phyloP scores from a whole-genome alignment of 2,113 vertebrate genomes.

The Garra rufa region DNA sequence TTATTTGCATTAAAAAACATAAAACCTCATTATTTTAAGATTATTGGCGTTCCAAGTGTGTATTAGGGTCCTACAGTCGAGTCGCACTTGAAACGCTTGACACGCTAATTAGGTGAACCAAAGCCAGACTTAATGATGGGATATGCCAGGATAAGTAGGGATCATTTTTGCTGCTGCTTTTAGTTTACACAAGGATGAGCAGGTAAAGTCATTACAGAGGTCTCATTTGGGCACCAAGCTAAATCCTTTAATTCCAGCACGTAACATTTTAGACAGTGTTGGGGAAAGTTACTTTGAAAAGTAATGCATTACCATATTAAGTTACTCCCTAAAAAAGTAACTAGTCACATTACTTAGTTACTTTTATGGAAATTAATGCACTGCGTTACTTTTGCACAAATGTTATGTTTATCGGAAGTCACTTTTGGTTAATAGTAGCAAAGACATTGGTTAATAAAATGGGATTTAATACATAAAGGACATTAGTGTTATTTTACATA shows the following conservation, averaged over 20 bases:
- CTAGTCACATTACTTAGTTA: background rate
- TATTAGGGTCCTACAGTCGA: background rate
- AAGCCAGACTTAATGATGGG: slow-evolving; percentile 33
- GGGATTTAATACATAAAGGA: no score
- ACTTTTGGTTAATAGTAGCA: background rate
- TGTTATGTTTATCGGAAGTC: background rate
- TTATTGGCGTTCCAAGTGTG: background rate
- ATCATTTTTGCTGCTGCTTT: slow-evolving; percentile 2
- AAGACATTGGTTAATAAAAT: no score
- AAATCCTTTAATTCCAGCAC: background rate
- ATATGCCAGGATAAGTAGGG: slow-evolving; percentile 24
- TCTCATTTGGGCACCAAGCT: slow-evolving; percentile 17
- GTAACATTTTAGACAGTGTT: background rate
- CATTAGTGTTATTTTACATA: no score
- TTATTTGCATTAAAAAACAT: background rate
- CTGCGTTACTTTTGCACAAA: background rate
- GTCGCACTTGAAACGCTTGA: slow-evolving; percentile 11
- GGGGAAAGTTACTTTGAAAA: background rate
- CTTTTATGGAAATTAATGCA: background rate
- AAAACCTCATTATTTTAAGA: slow-evolving; percentile 27
- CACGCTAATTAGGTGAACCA: slow-evolving; percentile 9
- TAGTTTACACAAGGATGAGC: slow-evolving; percentile 22
- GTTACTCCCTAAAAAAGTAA: background rate
- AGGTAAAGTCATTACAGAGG: slow-evolving; percentile 14
- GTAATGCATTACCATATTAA: background rate